Conservation (phyloP, 2,113 vertebrate species). For the Apaloderma vittatum region DNA sequence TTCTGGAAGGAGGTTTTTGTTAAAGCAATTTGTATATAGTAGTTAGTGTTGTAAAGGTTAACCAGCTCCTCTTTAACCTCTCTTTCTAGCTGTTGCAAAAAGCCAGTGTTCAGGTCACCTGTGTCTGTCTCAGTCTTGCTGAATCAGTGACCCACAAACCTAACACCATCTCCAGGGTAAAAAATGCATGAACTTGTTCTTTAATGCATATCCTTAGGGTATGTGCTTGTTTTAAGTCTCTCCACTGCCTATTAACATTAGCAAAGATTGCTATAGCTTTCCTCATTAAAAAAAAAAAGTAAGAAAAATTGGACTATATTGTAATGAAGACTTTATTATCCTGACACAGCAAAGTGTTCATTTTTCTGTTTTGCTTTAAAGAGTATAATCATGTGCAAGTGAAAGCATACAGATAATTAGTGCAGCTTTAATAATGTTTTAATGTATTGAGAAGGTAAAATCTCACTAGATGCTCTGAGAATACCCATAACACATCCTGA, state of each 20-base stretch:
- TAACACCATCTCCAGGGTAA: not conserved
- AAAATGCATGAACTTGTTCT: constrained; percentile 29
- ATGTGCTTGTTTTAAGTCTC: constrained; percentile 39
- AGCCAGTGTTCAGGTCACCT: not conserved
- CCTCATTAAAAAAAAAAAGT: not conserved
- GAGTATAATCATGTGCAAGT: not conserved
- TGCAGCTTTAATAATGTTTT: not conserved
- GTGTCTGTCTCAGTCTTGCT: not conserved
- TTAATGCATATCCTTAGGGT: constrained; percentile 37
- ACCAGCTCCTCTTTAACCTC: not conserved
- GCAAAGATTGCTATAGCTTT: not conserved
- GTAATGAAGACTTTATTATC: not conserved
- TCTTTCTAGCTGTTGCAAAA: not conserved
- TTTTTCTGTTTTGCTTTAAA: constrained; percentile 5
- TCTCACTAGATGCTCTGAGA: not conserved
- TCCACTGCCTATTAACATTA: constrained; percentile 3
- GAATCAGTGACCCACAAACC: constrained; percentile 38
- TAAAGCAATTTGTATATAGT: not conserved
- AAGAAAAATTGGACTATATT: not conserved
- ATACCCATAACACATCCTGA: not conserved
- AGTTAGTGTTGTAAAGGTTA: not conserved
- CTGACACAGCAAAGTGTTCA: not conserved
- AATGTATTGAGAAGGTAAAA: not conserved
- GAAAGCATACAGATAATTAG: not conserved
- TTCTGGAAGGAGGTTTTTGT: not conserved